Evolutionary conservation across 2,113 vertebrate species (phyloP).

Genomic region (Pontoporia blainvillei): DNA sequence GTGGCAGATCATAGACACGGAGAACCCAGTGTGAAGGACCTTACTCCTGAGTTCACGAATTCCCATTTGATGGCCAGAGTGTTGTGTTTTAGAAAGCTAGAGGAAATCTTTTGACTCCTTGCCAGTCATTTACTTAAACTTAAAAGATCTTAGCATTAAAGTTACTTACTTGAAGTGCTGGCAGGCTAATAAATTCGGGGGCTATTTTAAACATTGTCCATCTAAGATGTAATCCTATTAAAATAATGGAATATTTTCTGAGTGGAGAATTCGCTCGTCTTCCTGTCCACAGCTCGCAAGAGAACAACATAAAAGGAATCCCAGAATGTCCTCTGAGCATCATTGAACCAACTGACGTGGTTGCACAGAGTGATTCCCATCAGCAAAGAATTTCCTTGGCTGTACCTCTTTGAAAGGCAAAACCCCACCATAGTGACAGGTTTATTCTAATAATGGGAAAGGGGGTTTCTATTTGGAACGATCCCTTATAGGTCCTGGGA

Average conservation of each 20-base stretch:
- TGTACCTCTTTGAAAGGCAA: background rate
- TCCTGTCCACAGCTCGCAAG: conserved; percentile 36
- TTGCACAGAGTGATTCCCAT: background rate
- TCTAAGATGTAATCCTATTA: conserved; percentile 81
- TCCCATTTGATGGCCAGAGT: conserved; percentile 4
- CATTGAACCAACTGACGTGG: background rate
- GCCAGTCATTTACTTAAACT: conserved; percentile 81
- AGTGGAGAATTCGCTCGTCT: conserved; percentile 72
- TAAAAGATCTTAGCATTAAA: conserved; percentile 75
- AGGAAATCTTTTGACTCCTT: conserved; percentile 66
- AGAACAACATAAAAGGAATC: conserved; percentile 64
- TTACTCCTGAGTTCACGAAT: conserved; percentile 10
- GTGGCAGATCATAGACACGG: background rate
- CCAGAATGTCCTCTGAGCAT: conserved; percentile 68
- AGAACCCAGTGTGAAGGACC: conserved; percentile 5
- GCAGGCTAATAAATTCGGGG: conserved; percentile 78
- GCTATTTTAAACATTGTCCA: conserved; percentile 78
- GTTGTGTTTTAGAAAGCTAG: conserved; percentile 53
- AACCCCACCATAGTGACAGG: background rate
- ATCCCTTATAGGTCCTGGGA: conserved; percentile 44
- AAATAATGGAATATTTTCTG: conserved; percentile 81
- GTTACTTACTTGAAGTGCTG: conserved; percentile 76
- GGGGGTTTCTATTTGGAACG: conserved; percentile 15
- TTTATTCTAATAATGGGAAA: conserved; percentile 46
- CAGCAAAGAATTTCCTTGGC: background rate